Base-by-base conservation (phyloP, 2,888 invertebrate species). In the Aphidius colemani region DNA sequence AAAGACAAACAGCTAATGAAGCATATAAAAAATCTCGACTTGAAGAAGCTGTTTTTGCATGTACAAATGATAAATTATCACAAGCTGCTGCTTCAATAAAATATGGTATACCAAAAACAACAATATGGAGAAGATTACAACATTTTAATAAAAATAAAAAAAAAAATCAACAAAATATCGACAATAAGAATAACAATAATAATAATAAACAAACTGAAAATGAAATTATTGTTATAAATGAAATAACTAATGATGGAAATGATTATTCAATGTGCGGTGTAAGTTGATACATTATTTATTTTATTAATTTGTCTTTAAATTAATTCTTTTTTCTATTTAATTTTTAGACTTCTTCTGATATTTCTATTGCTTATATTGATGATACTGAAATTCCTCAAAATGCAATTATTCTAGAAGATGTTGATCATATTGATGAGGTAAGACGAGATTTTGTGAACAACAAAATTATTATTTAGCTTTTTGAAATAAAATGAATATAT, bases 51-150 rank as follows among this genome's bases (percentile, higher is more conserved):
- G 83, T 84, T 5, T 78, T 79, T 13, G 83, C 83, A 7, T 84
- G 84, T 61, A 81, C 77, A 68, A 76, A 77, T 43, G 83, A 83
- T 1, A 81, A 76, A 74, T 84, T 84, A 83, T 83, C 83, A 0
- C 83, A 84, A 70, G 82, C 83, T 9, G 75, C 78, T 3, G 84
- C 84, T 18, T 80, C 83, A 4, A 68, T 76, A 61, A 77, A 78
- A 13, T 84, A 78, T 69, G 77, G 77, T 68, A 82, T 84, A 66
- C 83, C 84, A 11, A 84, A 84, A 72, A 84, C 84, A 3, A 84
- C 84, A 1, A 83, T 84, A 65, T 84, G 84, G 84, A 77, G 84
- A 64, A 73, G 78, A 48, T 71, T 84, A 18, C 83, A 83, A 61
- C 78, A 81, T 63, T 77, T 78, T 11, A 73, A 72, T 7, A 73